Conservation (phyloP, 2,888 invertebrate species). For the Argyresthia goedartella region DNA sequence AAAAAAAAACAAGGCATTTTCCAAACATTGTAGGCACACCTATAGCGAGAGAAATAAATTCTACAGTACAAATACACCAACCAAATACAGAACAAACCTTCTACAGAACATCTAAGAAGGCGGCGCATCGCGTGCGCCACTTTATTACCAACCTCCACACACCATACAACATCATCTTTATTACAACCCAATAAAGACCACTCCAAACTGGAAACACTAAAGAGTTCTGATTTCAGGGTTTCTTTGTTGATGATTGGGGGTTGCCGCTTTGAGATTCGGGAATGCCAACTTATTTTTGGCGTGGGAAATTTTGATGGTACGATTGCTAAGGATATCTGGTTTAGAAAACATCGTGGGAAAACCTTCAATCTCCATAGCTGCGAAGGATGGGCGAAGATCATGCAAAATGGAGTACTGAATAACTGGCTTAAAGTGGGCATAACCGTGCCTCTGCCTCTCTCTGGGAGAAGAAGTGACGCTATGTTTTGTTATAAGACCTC, state of each 20-base stretch:
- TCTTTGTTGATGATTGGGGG: neutral
- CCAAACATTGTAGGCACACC: too few species aligned
- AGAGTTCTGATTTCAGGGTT: neutral
- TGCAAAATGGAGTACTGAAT: too few species aligned
- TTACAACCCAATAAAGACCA: neutral
- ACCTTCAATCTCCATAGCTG: too few species aligned
- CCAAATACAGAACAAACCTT: neutral
- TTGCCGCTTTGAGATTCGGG: neutral
- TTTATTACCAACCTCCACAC: conserved; percentile 33
- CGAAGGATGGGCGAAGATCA: too few species aligned
- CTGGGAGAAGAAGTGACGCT: too few species aligned
- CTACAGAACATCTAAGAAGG: neutral
- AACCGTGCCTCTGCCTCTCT: too few species aligned
- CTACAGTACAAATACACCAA: conserved; percentile 5
- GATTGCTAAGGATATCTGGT: neutral
- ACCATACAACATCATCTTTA: neutral
- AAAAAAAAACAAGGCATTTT: too few species aligned
- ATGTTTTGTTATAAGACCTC: too few species aligned
- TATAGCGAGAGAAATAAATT: too few species aligned
- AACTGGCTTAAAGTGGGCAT: too few species aligned
- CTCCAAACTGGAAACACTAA: neutral
- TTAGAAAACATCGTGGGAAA: too few species aligned
- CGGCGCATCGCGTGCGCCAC: conserved; percentile 35
- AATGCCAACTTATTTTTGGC: neutral
- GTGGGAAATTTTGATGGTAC: neutral